Conservation (phyloP, 2,113 vertebrate genomes). For the Chlamydotis undulata region DNA sequence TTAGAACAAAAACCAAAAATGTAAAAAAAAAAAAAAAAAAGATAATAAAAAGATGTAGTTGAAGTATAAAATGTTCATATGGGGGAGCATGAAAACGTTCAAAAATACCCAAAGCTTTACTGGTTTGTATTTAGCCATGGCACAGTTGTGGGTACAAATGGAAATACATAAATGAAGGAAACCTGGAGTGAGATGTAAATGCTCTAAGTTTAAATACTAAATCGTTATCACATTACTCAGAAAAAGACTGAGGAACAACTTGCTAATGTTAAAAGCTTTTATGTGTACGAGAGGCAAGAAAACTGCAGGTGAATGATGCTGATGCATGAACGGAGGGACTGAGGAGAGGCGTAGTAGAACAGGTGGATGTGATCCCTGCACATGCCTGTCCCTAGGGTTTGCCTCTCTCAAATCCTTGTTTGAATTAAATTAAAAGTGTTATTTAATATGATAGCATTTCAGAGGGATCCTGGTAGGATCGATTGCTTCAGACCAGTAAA, state of each 20-base stretch:
- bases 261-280: neutral
- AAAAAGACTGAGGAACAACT: neutral
- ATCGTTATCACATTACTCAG: neutral
- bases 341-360: neutral
- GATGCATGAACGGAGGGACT: neutral
- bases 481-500: neutral
- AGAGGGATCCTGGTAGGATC: neutral
- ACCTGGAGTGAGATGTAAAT: neutral
- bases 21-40: neutral
- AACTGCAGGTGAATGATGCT: neutral
- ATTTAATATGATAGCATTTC: neutral
- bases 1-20: too few relatives aligned
- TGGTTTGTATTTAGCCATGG: neutral
- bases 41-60: neutral
- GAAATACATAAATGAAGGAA: neutral
- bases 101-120: neutral
- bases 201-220: neutral
- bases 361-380: neutral
- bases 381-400: neutral
- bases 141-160: neutral
- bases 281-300: neutral
- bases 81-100: neutral
- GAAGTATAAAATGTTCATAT: neutral
- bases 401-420: rapidly evolving
- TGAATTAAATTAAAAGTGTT: neutral